These are phyloP conservation scores for Aurelia aurita DNA, from an alignment of 30 jellyfish, hydroid and myxozoan species.

Conservation along the genomic window DNA sequence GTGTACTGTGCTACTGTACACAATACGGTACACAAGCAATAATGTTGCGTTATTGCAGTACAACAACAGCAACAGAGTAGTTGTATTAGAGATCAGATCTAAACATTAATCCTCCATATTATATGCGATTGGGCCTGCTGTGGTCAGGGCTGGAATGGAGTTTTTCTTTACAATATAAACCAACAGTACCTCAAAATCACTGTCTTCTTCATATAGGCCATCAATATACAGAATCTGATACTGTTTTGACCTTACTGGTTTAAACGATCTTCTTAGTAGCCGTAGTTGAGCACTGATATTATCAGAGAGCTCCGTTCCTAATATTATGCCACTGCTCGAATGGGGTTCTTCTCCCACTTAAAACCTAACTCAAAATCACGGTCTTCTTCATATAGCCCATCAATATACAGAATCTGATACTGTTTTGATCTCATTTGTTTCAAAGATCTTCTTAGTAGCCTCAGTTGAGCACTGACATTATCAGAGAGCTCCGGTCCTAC, in stretches of 20 bases:
- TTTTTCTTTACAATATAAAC: not conserved
- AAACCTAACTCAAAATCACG: slow-evolving; percentile 73
- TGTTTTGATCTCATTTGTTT: slow-evolving; percentile 91
- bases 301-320: not conserved
- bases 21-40: too few relatives aligned
- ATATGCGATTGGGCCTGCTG: too few relatives aligned
- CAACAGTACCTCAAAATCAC: slow-evolving; percentile 68
- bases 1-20: too few relatives aligned
- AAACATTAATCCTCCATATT: too few relatives aligned
- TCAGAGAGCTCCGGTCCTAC: slow-evolving; percentile 43
- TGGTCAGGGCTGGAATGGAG: too few relatives aligned
- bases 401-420: slow-evolving; percentile 88
- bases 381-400: slow-evolving; percentile 71
- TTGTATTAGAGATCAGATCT: too few relatives aligned
- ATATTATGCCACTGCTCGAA: too few relatives aligned
- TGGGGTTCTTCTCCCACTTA: not conserved
- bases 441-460: slow-evolving; percentile 75
- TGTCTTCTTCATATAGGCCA: slow-evolving; percentile 65
- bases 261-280: slow-evolving; percentile 71
- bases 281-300: slow-evolving; percentile 71
- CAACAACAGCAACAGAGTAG: too few relatives aligned
- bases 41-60: too few relatives aligned
- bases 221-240: slow-evolving; percentile 85
- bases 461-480: slow-evolving; percentile 71
- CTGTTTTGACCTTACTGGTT: slow-evolving; percentile 87